Conservation (phyloP, 2,797 vertebrate genomes). For the Epinephelus awoara region DNA sequence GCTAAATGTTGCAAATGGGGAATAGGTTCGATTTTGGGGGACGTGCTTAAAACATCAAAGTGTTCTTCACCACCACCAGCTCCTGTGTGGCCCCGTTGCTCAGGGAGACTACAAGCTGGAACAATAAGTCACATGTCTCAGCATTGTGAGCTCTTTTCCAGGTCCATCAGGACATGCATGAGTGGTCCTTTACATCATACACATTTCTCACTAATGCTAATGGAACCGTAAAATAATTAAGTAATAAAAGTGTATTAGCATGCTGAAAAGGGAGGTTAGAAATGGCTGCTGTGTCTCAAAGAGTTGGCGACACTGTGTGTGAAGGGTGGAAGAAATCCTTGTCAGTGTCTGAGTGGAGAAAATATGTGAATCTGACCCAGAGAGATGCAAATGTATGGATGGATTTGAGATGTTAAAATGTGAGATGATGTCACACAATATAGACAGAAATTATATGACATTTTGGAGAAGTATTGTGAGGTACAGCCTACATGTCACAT, state of each 20-base stretch:
- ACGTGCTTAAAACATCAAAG: constrained; percentile 22
- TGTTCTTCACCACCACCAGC: constrained; percentile 12
- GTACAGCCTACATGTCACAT: background rate
- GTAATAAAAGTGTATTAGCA: constrained; percentile 39
- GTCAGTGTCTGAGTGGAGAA: constrained; percentile 1
- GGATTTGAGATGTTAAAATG: background rate
- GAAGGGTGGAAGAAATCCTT: background rate
- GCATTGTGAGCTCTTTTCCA: constrained; percentile 43
- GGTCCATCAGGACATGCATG: constrained; percentile 37
- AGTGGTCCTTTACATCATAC: constrained; percentile 51
- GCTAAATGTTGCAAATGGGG: background rate
- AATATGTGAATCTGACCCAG: constrained; percentile 1
- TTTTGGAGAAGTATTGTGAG: background rate
- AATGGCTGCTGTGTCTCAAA: constrained; percentile 14
- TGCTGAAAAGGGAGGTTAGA: constrained; percentile 5
- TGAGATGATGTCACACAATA: background rate
- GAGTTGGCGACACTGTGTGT: background rate
- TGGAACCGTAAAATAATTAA: constrained; percentile 60
- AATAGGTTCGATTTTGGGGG: background rate
- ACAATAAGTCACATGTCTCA: constrained; percentile 62
- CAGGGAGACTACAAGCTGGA: constrained; percentile 54
- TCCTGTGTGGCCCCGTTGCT: constrained; percentile 71
- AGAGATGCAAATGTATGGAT: background rate
- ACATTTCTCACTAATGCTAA: constrained; percentile 14
- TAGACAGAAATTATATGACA: background rate